Evolutionary conservation across 2,113 vertebrate genomes (phyloP).

Genomic region (Heliornis fulica): DNA sequence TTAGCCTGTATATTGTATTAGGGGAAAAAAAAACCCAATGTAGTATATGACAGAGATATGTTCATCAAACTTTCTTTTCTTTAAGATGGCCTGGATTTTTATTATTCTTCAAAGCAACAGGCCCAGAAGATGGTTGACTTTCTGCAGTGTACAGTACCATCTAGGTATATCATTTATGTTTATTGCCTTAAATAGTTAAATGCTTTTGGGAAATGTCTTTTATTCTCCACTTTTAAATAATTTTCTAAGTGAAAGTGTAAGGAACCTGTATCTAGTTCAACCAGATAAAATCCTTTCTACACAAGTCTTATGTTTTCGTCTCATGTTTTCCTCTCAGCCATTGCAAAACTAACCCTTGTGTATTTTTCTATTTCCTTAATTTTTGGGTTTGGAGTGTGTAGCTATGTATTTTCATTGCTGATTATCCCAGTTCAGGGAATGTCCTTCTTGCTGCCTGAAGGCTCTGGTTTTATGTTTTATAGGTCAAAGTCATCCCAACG

Average conservation of each 20-base stretch:
- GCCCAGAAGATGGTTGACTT: slow-evolving; percentile 98
- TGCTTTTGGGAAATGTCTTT: not conserved
- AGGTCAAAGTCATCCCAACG: slow-evolving; percentile 93
- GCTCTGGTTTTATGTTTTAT: not conserved
- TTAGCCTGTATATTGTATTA: not conserved
- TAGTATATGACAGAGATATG: not conserved
- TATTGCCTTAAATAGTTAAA: not conserved
- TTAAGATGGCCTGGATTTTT: slow-evolving; percentile 96
- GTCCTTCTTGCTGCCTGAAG: not conserved
- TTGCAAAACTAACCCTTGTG: not conserved
- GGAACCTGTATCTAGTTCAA: not conserved
- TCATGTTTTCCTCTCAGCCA: fast-evolving
- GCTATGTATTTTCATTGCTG: not conserved
- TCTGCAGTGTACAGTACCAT: slow-evolving; percentile 92
- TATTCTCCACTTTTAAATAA: not conserved
- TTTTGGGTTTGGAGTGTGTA: not conserved
- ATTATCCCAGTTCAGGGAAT: not conserved
- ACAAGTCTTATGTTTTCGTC: fast-evolving
- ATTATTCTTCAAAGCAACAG: slow-evolving; percentile 92
- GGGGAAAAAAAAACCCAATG: fast-evolving
- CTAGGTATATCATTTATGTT: slow-evolving; percentile 75
- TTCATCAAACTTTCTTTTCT: not conserved
- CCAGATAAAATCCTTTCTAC: not conserved
- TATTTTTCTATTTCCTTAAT: not conserved
- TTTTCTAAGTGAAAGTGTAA: not conserved